A percentile compares a stretch with the other conserved stretches of the same genome.
Conservation (phyloP, 2,888 invertebrate species). For the Tiliacea citrago region DNA sequence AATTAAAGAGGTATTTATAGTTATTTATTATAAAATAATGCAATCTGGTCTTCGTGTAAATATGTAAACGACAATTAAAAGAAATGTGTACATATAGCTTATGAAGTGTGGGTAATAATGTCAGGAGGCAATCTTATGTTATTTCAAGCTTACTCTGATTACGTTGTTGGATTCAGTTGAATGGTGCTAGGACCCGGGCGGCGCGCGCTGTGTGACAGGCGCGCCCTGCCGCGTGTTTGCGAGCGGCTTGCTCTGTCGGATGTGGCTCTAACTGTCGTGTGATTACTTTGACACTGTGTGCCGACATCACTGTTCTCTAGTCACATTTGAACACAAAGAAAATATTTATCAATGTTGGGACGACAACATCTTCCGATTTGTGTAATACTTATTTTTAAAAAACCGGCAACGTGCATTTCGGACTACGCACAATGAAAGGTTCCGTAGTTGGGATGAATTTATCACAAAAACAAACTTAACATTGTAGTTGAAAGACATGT, state of each 20-base stretch:
- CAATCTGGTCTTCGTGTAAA: constrained; percentile 20
- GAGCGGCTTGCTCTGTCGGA: constrained; percentile 31
- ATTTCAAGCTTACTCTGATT: constrained; percentile 30
- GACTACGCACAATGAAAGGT: too few species aligned
- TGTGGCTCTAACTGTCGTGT: constrained; percentile 10
- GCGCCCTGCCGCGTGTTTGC: constrained; percentile 32
- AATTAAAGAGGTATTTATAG: constrained; percentile 2
- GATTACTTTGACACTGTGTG: constrained; percentile 9
- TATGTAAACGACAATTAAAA: constrained; percentile 40
- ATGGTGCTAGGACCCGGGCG: neutral
- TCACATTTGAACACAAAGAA: constrained; percentile 17
- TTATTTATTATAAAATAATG: constrained; percentile 3
- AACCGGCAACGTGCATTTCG: too few species aligned
- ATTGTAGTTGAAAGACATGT: too few species aligned
- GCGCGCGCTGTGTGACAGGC: neutral
- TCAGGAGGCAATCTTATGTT: constrained; percentile 31
- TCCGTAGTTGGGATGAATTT: too few species aligned
- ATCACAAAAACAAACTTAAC: too few species aligned
- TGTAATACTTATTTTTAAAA: constrained; percentile 11
- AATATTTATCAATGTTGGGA: constrained; percentile 38
- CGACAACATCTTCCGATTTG: constrained; percentile 6
- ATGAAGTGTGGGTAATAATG: constrained; percentile 37
- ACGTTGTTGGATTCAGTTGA: neutral
- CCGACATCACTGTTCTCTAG: constrained; percentile 10
- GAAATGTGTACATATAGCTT: constrained; percentile 36